These are phyloP conservation scores for Sphecodes monilicornis DNA, from an alignment of 2,888 invertebrate species.

Conservation along the genomic window DNA sequence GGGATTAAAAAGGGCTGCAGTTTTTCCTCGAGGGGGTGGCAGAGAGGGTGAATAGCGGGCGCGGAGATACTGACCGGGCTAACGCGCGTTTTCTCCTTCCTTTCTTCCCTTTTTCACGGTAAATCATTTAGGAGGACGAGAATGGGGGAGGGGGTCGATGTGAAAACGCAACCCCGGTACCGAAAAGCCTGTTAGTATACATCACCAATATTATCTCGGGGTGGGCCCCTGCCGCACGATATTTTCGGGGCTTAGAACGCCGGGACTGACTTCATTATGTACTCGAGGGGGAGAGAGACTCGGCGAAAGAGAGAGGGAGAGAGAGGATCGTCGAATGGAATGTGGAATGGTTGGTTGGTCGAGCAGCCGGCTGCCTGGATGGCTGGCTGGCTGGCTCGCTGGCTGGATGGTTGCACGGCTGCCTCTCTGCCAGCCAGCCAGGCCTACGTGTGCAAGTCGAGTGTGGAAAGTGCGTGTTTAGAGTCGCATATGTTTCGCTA, in stretches of 20 bases:
- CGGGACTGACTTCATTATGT: conserved; percentile 82
- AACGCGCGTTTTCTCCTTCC: conserved; percentile 25
- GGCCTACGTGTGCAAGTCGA: conserved; percentile 46
- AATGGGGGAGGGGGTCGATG: conserved; percentile 55
- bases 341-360: conserved; percentile 79
- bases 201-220: conserved; percentile 82
- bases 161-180: conserved; percentile 68
- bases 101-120: conserved; percentile 57
- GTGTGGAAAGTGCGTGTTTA: conserved; percentile 60
- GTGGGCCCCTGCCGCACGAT: conserved; percentile 76
- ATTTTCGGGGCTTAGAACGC: conserved; percentile 81
- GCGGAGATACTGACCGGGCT: conserved; percentile 54
- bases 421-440: conserved; percentile 44
- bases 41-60: not conserved
- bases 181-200: conserved; percentile 81
- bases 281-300: conserved; percentile 56
- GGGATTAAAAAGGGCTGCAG: conserved; percentile 62
- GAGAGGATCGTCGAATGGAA: conserved; percentile 77
- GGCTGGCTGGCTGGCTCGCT: conserved; percentile 47
- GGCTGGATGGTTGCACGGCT: conserved; percentile 52
- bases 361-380: conserved; percentile 59
- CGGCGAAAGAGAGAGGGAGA: conserved; percentile 63
- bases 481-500: conserved; percentile 43
- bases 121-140: conserved; percentile 75
- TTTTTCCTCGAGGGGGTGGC: conserved; percentile 44